Evolutionary conservation across 2,888 invertebrate species (phyloP).

Genomic region (Drosophila affinis): DNA sequence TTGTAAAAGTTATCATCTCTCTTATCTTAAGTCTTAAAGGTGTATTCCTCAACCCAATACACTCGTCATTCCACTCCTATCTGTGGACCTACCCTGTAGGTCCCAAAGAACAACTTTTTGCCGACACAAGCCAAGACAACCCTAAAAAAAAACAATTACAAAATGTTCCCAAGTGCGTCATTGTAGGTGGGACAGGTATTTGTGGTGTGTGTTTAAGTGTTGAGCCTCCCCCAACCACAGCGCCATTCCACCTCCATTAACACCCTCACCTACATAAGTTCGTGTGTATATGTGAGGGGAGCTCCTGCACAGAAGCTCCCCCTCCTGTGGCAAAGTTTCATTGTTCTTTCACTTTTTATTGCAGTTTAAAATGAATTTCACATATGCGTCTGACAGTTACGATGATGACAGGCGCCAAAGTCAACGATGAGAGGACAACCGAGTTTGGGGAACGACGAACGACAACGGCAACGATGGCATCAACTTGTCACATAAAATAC

Average conservation of each 20-base stretch:
- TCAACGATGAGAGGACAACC: conserved; percentile 10
- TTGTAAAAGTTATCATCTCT: not conserved
- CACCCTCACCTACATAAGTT: not conserved
- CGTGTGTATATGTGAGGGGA: not conserved
- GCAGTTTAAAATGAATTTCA: conserved; percentile 64
- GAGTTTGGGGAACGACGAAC: not conserved
- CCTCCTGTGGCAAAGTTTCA: conserved; percentile 36
- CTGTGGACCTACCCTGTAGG: conserved; percentile 5
- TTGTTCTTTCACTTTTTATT: conserved; percentile 66
- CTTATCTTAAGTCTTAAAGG: not conserved
- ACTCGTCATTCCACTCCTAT: conserved; percentile 12
- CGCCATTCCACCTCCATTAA: not conserved
- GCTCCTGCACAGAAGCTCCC: no score
- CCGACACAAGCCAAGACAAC: conserved; percentile 17
- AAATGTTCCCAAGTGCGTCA: conserved; percentile 60
- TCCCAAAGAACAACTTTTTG: conserved; percentile 1
- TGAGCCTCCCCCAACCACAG: conserved; percentile 9
- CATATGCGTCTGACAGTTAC: conserved; percentile 53
- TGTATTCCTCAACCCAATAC: not conserved
- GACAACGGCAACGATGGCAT: conserved; percentile 4
- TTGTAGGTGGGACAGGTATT: conserved; percentile 40
- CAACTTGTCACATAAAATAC: conserved; percentile 56
- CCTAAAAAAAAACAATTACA: conserved; percentile 60
- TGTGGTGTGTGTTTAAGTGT: conserved; percentile 51
- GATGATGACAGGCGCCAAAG: conserved; percentile 54